phyloP scores from a whole-genome alignment of 2,888 invertebrate genomes.

The Drosophila melanosoma region DNA sequence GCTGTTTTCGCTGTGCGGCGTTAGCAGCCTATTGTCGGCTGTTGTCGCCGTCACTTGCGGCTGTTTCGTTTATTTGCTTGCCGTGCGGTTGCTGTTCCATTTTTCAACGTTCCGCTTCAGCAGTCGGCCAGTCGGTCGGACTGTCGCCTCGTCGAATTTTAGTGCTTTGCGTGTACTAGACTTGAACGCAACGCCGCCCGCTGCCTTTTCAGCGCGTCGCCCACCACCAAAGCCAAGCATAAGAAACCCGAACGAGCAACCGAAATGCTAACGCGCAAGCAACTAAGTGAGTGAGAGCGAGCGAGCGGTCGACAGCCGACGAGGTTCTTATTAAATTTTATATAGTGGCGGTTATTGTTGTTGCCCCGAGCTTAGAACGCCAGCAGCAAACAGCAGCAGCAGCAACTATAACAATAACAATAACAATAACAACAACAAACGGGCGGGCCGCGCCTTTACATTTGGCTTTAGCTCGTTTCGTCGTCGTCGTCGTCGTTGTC shows the following conservation, averaged over 20 bases:
- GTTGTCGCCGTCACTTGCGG: slow-evolving; percentile 56
- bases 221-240: slow-evolving; percentile 34
- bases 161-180: slow-evolving; percentile 72
- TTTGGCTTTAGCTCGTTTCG: slow-evolving; percentile 34
- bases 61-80: slow-evolving; percentile 70
- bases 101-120: slow-evolving; percentile 56
- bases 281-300: slow-evolving; percentile 9
- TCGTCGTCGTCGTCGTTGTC: slow-evolving; percentile 25
- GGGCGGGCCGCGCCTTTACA: slow-evolving; percentile 67
- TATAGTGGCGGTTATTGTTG: slow-evolving; percentile 53
- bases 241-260: slow-evolving; percentile 37
- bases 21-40: slow-evolving; percentile 11
- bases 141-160: slow-evolving; percentile 55
- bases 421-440: slow-evolving; percentile 42
- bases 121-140: slow-evolving; percentile 53
- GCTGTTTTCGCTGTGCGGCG: slow-evolving; percentile 6
- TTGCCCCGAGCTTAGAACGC: slow-evolving; percentile 55
- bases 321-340: slow-evolving; percentile 73
- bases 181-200: slow-evolving; percentile 66
- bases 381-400: slow-evolving; percentile 25
- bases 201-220: slow-evolving; percentile 46
- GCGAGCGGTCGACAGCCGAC: slow-evolving; percentile 36
- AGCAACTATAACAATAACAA: slow-evolving; percentile 28
- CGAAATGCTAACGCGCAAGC: slow-evolving; percentile 12
- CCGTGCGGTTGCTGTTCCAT: slow-evolving; percentile 50